Conservation (phyloP, 2,113 vertebrate species). For the Cygnus atratus region DNA sequence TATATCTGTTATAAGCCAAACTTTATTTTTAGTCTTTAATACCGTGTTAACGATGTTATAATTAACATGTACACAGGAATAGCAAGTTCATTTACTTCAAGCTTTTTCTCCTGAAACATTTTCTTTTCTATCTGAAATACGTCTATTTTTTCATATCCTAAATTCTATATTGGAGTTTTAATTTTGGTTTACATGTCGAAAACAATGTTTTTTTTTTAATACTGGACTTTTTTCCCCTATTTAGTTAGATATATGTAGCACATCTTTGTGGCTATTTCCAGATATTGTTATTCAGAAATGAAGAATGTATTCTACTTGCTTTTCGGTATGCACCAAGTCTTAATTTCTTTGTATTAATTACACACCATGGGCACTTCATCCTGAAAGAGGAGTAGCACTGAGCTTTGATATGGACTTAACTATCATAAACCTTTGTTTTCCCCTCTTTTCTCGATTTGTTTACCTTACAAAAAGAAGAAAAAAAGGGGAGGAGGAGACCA, state of each 20-base stretch:
- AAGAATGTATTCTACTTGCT: not conserved
- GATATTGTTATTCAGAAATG: not conserved
- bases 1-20: not conserved
- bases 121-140: not conserved
- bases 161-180: not conserved
- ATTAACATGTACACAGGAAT: not conserved
- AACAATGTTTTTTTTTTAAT: not conserved
- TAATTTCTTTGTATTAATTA: not conserved
- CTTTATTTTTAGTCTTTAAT: constrained; percentile 34
- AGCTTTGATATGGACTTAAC: not conserved
- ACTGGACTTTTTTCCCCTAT: not conserved
- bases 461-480: not conserved
- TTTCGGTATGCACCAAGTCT: not conserved
- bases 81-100: not conserved
- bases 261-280: not conserved
- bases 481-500: not conserved
- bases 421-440: not conserved
- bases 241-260: not conserved
- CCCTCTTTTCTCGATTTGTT: not conserved
- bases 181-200: not conserved
- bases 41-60: not conserved
- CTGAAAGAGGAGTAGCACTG: not conserved
- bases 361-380: not conserved
- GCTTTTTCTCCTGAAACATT: not conserved
- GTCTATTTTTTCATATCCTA: not conserved